These are phyloP conservation scores for Ceratotherium simum DNA, from an alignment of 2,113 vertebrate genomes.

Conservation along the genomic window DNA sequence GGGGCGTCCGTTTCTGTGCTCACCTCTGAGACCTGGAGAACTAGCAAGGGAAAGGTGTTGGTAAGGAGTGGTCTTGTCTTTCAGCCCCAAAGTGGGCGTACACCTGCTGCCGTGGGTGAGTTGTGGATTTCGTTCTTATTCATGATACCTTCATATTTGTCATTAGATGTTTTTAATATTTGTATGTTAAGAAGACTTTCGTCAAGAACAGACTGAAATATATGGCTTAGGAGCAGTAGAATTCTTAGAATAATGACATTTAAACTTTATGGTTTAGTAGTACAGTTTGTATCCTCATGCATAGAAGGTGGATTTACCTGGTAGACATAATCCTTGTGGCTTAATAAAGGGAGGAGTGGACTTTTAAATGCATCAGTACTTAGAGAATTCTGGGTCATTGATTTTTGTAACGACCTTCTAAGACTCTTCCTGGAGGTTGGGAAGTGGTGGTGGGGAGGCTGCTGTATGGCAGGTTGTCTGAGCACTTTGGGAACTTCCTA, in stretches of 20 bases:
- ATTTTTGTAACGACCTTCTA: not conserved
- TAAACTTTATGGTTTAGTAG: not conserved
- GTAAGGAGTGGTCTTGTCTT: not conserved
- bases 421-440: not conserved
- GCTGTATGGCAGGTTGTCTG: not conserved
- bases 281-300: not conserved
- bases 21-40: slow-evolving; percentile 21
- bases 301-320: not conserved
- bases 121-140: not conserved
- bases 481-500: not conserved
- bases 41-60: not conserved
- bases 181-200: not conserved
- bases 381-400: not conserved
- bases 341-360: not conserved
- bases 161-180: not conserved
- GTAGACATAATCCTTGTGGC: not conserved
- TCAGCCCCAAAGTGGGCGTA: not conserved
- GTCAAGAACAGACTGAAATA: not conserved
- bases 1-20: not conserved
- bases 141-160: not conserved
- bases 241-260: not conserved
- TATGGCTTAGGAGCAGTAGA: not conserved
- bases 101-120: not conserved
- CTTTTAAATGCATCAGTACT: not conserved
- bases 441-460: not conserved